These are phyloP conservation scores for Thecocarcelia acutangulata DNA, from an alignment of 2,888 invertebrate species.

Conservation along the genomic window DNA sequence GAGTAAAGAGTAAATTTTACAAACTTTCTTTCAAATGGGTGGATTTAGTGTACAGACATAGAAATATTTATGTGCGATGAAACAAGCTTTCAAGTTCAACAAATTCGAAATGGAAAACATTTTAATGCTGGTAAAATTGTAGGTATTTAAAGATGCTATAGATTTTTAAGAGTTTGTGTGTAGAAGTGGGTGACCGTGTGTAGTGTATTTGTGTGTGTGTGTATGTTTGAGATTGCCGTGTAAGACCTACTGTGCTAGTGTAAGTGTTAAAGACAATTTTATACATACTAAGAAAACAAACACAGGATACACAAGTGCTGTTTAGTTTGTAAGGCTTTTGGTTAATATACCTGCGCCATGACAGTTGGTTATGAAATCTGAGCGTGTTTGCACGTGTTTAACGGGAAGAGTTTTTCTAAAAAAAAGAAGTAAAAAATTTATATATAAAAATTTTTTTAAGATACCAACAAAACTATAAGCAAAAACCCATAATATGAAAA, in stretches of 20 bases:
- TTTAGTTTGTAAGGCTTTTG: constrained; percentile 50
- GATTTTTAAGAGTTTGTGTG: neutral
- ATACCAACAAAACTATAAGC: constrained; percentile 12
- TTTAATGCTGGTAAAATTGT: no score
- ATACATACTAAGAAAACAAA: constrained; percentile 40
- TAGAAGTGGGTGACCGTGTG: neutral
- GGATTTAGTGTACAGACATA: constrained; percentile 8
- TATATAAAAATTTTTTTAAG: neutral
- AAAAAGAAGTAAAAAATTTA: neutral
- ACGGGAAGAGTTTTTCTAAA: constrained; percentile 43
- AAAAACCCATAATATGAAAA: constrained; percentile 14
- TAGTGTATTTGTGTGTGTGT: neutral
- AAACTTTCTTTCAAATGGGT: constrained; percentile 28
- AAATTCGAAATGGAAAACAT: constrained; percentile 54
- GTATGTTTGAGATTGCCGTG: constrained; percentile 8
- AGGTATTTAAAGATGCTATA: no score
- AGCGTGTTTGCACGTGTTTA: constrained; percentile 78
- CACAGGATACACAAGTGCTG: constrained; percentile 66
- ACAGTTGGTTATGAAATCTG: constrained; percentile 80
- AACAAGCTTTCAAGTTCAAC: constrained; percentile 68
- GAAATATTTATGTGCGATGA: neutral
- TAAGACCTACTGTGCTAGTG: constrained; percentile 28
- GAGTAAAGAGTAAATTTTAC: no score
- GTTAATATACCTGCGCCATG: constrained; percentile 70
- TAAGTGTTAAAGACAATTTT: constrained; percentile 56